Evolutionary conservation across 2,797 vertebrate genomes (phyloP).

Genomic region (Cottoperca gobio): DNA sequence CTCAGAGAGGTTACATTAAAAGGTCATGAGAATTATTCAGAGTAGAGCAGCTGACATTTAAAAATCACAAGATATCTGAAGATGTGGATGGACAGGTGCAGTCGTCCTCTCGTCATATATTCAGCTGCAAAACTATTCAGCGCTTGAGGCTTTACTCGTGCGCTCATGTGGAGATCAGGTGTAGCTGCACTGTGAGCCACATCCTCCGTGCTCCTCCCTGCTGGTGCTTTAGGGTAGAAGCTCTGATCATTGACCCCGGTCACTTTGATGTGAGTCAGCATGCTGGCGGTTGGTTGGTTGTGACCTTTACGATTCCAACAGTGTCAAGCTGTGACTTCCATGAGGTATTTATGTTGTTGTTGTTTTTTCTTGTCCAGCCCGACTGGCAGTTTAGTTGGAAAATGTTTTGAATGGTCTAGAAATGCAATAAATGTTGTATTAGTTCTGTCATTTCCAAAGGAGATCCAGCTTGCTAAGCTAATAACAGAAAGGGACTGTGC

Average conservation of each 20-base stretch:
- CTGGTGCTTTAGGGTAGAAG: slow-evolving; percentile 27
- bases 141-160: neutral
- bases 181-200: neutral
- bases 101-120: neutral
- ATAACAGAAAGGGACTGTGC: slow-evolving; percentile 19
- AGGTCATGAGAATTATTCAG: slow-evolving; percentile 1
- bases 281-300: neutral
- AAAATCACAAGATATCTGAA: neutral
- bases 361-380: neutral
- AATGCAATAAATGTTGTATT: neutral
- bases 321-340: slow-evolving; percentile 19
- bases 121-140: neutral
- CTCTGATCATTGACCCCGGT: slow-evolving; percentile 20
- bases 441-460: slow-evolving; percentile 6
- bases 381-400: neutral
- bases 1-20: slow-evolving; percentile 18
- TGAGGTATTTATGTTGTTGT: neutral
- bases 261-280: slow-evolving; percentile 25
- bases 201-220: slow-evolving; percentile 25
- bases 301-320: slow-evolving; percentile 26
- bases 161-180: slow-evolving; percentile 28
- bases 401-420: neutral
- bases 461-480: slow-evolving; percentile 29
- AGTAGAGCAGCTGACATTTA: slow-evolving; percentile 18
- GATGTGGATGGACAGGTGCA: neutral